Evolutionary conservation across 2,113 vertebrate species (phyloP).

Genomic region (Lycaon pictus): DNA sequence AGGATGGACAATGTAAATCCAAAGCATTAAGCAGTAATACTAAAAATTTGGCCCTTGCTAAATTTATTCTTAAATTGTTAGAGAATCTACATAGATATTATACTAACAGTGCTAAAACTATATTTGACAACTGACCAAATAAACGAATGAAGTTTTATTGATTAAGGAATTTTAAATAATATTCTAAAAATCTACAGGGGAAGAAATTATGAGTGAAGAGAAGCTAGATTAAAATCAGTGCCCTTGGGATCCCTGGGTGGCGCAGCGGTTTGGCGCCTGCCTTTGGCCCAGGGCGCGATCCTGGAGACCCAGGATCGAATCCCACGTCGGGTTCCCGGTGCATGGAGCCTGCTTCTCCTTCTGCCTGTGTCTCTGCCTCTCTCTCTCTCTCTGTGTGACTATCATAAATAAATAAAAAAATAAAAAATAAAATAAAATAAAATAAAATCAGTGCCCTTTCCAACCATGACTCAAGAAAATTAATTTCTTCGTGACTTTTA

Average conservation of each 20-base stretch:
- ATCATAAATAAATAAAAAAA: no score
- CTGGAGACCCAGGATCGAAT: no score
- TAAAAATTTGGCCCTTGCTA: not conserved
- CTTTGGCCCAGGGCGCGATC: no score
- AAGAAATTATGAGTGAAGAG: slow-evolving; percentile 10
- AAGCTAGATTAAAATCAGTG: slow-evolving; percentile 41
- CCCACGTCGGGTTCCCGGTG: no score
- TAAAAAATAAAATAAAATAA: no score
- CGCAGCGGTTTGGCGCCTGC: no score
- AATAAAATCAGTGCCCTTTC: slow-evolving; percentile 36
- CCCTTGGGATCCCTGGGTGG: not conserved
- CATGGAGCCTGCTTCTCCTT: no score
- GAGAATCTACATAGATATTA: not conserved
- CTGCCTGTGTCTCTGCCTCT: no score
- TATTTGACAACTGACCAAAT: slow-evolving; percentile 34
- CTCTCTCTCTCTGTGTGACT: no score
- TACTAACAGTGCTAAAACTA: not conserved
- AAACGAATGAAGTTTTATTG: slow-evolving; percentile 30
- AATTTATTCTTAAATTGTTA: slow-evolving; percentile 7
- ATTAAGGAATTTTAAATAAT: slow-evolving; percentile 41
- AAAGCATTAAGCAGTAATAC: slow-evolving; percentile 1
- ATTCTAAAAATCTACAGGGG: not conserved
- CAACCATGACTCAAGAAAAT: slow-evolving; percentile 11
- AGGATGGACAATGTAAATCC: not conserved
- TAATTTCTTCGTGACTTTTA: not conserved